These are phyloP conservation scores for Meteorus cinctellus DNA, from an alignment of 2,888 invertebrate genomes.

Conservation along the genomic window DNA sequence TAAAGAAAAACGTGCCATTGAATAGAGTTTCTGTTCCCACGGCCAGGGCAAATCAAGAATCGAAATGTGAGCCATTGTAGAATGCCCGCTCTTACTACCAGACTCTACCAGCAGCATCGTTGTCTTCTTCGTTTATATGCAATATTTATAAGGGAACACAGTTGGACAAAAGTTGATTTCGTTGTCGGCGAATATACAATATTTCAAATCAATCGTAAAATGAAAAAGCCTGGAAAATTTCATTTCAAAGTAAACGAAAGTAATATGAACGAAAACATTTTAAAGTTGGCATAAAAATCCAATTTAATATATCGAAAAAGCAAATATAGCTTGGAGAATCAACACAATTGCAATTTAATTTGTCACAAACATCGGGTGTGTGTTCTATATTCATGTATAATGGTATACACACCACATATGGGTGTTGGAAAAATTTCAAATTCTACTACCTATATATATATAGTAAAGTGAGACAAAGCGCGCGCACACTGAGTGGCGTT, in stretches of 20 bases:
- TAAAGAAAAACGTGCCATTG: background rate
- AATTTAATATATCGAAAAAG: background rate
- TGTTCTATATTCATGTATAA: background rate
- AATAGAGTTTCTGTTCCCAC: constrained; percentile 11
- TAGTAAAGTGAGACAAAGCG: background rate
- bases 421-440: constrained; percentile 14
- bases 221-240: background rate
- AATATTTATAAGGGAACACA: constrained; percentile 28
- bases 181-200: background rate
- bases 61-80: constrained; percentile 19
- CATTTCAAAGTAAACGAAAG: background rate
- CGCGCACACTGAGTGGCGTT: background rate
- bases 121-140: constrained; percentile 21
- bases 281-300: background rate
- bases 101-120: background rate
- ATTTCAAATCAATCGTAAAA: constrained; percentile 22
- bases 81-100: background rate
- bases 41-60: constrained; percentile 8
- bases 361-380: background rate
- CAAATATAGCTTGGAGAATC: background rate
- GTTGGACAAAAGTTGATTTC: constrained; percentile 28
- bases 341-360: background rate
- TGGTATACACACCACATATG: background rate
- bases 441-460: background rate
- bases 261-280: background rate